Base-by-base conservation (phyloP, 2,113 vertebrate genomes). In the Tragelaphus imberbis region DNA sequence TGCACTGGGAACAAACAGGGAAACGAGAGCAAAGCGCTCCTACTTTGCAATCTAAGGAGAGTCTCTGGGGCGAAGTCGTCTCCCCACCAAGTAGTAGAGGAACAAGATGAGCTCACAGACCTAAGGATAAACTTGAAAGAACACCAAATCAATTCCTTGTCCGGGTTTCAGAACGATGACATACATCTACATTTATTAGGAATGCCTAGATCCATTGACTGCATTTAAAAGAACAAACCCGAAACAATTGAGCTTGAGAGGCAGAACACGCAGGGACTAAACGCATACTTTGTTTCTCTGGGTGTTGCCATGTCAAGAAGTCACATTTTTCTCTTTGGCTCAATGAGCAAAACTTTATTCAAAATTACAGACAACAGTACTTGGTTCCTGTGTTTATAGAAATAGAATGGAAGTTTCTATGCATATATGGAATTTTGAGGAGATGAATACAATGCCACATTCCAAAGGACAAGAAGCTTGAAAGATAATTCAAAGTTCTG, bases 271-370 rank as follows among this genome's bases (percentile, higher is more conserved):
- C 44, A 59, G 51, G 44, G 33, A 71, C 47, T 88, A 30, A 65
- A 89, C 71, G 61, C 63, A 87, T 85, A 58, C 51, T 86, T 44
- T 47, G 47, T 77, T 89, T 94, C 84, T 44, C 36, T 90, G 53
- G 53, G 58, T 91, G 27, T 93, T 87, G 44, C 55, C 36, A 79
- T 61, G 55, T 92, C 75, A 92, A 61, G 33, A 90, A 44, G 17
- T 36, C 61, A 84, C 61, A 75, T 88, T 95, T 71, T 97, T 95
- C 79, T 94, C 81, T 98, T 71, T 97, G 96, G 90, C 94, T 97
- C 94, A 80, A 40, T 58, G 71, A 92, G 61, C 82, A 97, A 86
- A 79, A 85, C 88, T 92, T 97, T 93, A 94, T 81, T 96, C 65
- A 95, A 68, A 93, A 88, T 93, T 93, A 80, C 17, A 59, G 36